These are phyloP conservation scores for Lampropteryx suffumata DNA, from an alignment of 2,888 invertebrate genomes.

Conservation along the genomic window DNA sequence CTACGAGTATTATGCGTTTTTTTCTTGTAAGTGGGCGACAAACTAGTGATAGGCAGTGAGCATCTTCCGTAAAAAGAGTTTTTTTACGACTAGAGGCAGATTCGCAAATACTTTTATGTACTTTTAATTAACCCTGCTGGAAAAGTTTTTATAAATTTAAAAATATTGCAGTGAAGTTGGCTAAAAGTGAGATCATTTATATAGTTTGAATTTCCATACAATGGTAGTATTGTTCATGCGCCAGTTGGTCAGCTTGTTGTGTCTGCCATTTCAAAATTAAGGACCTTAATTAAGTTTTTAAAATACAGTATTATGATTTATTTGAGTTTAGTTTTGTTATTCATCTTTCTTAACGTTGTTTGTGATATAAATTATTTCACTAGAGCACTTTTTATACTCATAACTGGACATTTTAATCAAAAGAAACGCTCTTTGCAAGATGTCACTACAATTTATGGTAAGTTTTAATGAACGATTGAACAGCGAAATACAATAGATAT, in stretches of 20 bases:
- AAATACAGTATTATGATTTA: conserved; percentile 39
- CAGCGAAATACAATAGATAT: too few species aligned
- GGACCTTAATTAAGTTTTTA: background rate
- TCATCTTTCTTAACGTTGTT: conserved; percentile 82
- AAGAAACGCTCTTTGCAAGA: conserved; percentile 85
- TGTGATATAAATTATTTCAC: conserved; percentile 90
- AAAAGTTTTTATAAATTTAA: too few species aligned
- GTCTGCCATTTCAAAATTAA: background rate
- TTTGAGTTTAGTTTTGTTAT: conserved; percentile 37
- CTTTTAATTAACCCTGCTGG: too few species aligned
- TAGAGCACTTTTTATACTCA: conserved; percentile 85
- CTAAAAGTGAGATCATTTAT: conserved; percentile 19
- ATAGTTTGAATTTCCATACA: conserved; percentile 26
- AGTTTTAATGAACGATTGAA: conserved; percentile 44
- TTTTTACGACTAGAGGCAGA: too few species aligned
- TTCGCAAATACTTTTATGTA: too few species aligned
- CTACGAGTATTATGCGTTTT: too few species aligned
- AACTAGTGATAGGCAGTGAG: too few species aligned
- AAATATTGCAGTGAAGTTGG: conserved; percentile 5
- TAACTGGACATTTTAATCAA: conserved; percentile 85
- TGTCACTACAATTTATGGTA: conserved; percentile 87
- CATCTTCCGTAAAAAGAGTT: too few species aligned
- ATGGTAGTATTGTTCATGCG: conserved; percentile 20
- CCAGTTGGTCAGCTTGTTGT: background rate
- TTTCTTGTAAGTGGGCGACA: too few species aligned